These are phyloP conservation scores for Agrochola macilenta DNA, from an alignment of 2,888 invertebrate genomes.

Conservation along the genomic window DNA sequence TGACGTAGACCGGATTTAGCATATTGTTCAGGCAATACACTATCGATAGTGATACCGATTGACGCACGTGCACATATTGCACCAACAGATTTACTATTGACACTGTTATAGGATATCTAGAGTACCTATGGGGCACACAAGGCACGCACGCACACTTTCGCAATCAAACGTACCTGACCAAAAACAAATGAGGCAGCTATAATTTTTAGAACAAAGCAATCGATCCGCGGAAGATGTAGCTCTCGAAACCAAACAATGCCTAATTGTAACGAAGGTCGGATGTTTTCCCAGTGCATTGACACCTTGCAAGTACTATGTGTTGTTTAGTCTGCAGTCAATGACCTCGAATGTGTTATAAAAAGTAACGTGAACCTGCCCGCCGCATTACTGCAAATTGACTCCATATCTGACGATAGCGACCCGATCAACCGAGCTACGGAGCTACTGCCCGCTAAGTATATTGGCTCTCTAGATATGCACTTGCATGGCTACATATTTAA, in stretches of 20 bases:
- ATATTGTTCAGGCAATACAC: slow-evolving; percentile 4
- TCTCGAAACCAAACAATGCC: slow-evolving; percentile 48
- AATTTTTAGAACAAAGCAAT: slow-evolving; percentile 32
- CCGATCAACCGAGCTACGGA: slow-evolving; percentile 49
- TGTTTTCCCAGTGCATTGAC: slow-evolving; percentile 80
- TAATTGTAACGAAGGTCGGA: slow-evolving; percentile 69
- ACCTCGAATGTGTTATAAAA: slow-evolving; percentile 82
- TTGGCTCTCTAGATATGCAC: slow-evolving; percentile 68
- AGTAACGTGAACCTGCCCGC: slow-evolving; percentile 84
- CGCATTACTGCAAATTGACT: slow-evolving; percentile 87
- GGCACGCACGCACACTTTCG: slow-evolving; percentile 7
- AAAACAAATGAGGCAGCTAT: slow-evolving; percentile 28
- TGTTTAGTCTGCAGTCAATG: slow-evolving; percentile 84
- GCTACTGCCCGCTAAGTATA: slow-evolving; percentile 64
- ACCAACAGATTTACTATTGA: slow-evolving; percentile 29
- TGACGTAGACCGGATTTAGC: slow-evolving; percentile 33
- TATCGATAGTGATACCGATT: slow-evolving; percentile 25
- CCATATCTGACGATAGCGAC: slow-evolving; percentile 81
- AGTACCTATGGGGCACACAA: slow-evolving; percentile 14
- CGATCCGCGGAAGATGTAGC: slow-evolving; percentile 42
- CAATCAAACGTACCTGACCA: slow-evolving; percentile 20
- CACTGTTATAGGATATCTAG: slow-evolving; percentile 14
- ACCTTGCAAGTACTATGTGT: slow-evolving; percentile 71
- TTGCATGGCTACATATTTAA: slow-evolving; percentile 44
- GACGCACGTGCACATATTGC: slow-evolving; percentile 45